Conservation (phyloP, 1,140 invertebrate genomes). For the Nasonia longicornis region DNA sequence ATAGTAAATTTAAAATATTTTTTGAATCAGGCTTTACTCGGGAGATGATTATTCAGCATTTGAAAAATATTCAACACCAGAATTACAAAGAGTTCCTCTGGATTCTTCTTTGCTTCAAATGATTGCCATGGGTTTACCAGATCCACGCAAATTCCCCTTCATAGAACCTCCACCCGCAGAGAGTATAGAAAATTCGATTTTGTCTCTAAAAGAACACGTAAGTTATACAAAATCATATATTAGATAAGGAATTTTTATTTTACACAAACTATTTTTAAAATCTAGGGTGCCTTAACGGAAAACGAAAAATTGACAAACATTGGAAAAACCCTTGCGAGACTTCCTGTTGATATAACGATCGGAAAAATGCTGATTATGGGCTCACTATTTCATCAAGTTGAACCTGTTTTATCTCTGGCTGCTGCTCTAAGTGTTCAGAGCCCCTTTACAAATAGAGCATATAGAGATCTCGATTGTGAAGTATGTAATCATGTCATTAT, state of each 20-base stretch:
- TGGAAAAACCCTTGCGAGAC: conserved; percentile 86
- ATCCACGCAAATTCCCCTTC: conserved; percentile 94
- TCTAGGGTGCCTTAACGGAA: conserved; percentile 83
- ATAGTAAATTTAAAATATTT: neutral
- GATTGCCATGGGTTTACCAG: conserved; percentile 93
- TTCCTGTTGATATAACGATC: conserved; percentile 95
- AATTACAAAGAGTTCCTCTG: conserved; percentile 91
- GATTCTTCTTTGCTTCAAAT: conserved; percentile 94
- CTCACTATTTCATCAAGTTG: conserved; percentile 89
- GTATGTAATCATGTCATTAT: conserved; percentile 61
- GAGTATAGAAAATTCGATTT: conserved; percentile 88
- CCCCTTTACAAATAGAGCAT: conserved; percentile 92
- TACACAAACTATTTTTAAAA: neutral
- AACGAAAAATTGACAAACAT: conserved; percentile 91
- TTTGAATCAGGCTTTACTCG: conserved; percentile 83
- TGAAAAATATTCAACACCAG: conserved; percentile 86
- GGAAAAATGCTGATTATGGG: conserved; percentile 97
- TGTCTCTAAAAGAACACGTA: conserved; percentile 90
- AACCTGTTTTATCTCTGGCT: conserved; percentile 91
- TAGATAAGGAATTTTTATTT: neutral
- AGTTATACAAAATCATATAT: conserved; percentile 47
- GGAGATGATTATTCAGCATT: conserved; percentile 86
- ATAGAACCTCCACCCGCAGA: conserved; percentile 88
- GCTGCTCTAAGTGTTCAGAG: conserved; percentile 93
- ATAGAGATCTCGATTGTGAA: conserved; percentile 85